Evolutionary conservation across 2,888 invertebrate genomes (phyloP).

Genomic region (Cerastis rubricosa): DNA sequence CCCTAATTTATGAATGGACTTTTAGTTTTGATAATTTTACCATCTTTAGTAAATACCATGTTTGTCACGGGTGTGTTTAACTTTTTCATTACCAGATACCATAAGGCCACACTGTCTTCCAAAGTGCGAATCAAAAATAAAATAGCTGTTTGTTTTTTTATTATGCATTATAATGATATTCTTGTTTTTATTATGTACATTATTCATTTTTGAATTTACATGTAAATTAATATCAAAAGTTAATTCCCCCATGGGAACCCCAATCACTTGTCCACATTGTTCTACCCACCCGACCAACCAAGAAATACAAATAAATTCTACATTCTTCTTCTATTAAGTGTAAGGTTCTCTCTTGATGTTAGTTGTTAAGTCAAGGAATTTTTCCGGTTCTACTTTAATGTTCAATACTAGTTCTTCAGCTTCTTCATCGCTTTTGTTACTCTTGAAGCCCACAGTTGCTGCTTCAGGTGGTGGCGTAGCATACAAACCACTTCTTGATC

Average conservation of each 20-base stretch:
- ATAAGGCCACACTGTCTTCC: neutral
- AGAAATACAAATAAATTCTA: neutral
- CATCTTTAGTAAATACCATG: neutral
- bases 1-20: too few relatives aligned
- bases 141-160: neutral
- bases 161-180: neutral
- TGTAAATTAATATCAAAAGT: constrained; percentile 9
- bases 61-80: neutral
- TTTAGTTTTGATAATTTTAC: neutral
- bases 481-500: neutral
- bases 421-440: neutral
- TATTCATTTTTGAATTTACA: neutral
- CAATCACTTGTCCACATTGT: too few relatives aligned
- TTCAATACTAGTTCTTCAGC: neutral
- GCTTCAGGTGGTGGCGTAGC: neutral
- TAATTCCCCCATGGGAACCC: neutral
- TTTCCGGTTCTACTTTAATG: constrained; percentile 17
- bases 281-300: neutral
- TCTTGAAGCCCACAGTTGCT: neutral
- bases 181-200: neutral
- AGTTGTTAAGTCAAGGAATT: neutral
- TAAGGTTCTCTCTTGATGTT: constrained; percentile 11
- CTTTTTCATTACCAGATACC: neutral
- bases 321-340: neutral
- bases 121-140: neutral